A percentile compares a stretch with the other conserved stretches of the same genome.
phyloP scores from a whole-genome alignment of 2,888 invertebrate species.

The Smittia sp. region DNA sequence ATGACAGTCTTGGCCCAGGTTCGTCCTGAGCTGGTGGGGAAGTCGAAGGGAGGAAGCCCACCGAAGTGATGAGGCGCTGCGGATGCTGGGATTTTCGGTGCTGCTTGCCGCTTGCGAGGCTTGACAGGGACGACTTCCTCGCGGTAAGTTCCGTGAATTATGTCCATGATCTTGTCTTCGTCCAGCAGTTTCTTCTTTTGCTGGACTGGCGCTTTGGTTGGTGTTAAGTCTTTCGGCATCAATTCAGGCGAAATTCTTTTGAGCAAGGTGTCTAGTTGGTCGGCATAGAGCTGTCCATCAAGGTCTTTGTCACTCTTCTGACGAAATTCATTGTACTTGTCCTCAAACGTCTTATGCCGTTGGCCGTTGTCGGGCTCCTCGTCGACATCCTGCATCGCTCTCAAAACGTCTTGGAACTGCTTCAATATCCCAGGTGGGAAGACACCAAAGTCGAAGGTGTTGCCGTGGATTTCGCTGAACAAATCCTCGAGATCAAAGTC shows the following conservation, averaged over 20 bases:
- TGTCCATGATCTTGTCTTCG: slow-evolving; percentile 52
- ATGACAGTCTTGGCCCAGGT: slow-evolving; percentile 58
- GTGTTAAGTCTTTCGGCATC: background rate
- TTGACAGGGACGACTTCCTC: slow-evolving; percentile 44
- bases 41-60: slow-evolving; percentile 43
- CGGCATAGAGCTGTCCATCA: slow-evolving; percentile 47
- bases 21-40: slow-evolving; percentile 44
- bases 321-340: slow-evolving; percentile 19
- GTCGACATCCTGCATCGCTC: slow-evolving; percentile 13
- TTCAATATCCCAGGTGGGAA: slow-evolving; percentile 5
- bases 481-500: slow-evolving; percentile 23
- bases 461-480: background rate
- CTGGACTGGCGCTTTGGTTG: background rate
- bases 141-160: slow-evolving; percentile 51
- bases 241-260: slow-evolving; percentile 50
- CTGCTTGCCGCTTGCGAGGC: slow-evolving; percentile 46
- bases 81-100: slow-evolving; percentile 43
- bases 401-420: slow-evolving; percentile 24
- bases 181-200: slow-evolving; percentile 48
- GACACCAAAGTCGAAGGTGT: slow-evolving; percentile 2
- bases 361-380: background rate
- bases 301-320: slow-evolving; percentile 28
- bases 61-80: slow-evolving; percentile 48
- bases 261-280: slow-evolving; percentile 51
- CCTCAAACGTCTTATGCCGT: slow-evolving; percentile 17